Conservation (phyloP, 2,113 vertebrate species). For the Zosterops pallidus region DNA sequence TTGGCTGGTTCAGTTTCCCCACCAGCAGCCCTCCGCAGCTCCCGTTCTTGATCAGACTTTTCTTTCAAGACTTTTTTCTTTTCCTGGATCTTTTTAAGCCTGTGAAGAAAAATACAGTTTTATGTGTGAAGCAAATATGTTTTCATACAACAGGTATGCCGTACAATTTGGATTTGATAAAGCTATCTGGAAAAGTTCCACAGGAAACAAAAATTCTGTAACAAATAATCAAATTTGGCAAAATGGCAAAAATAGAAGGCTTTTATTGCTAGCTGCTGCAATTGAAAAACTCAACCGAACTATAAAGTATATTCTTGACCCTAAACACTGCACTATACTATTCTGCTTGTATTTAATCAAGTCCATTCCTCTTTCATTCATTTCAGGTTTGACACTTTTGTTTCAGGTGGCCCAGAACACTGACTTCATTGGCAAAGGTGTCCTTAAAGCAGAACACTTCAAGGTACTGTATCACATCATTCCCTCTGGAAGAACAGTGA, state of each 20-base stretch:
- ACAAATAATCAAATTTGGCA: not conserved
- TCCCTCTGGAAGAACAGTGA: not conserved
- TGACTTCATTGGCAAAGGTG: not conserved
- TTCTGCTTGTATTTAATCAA: not conserved
- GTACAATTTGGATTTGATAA: not conserved
- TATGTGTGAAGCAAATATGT: not conserved
- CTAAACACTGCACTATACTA: not conserved
- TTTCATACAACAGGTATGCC: not conserved
- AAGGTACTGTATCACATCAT: not conserved
- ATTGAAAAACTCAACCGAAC: not conserved
- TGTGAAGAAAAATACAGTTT: conserved; percentile 34
- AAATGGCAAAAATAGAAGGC: not conserved
- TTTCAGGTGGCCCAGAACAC: not conserved
- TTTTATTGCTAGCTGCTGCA: not conserved
- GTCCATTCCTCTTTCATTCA: not conserved
- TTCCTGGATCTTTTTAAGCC: conserved; percentile 99
- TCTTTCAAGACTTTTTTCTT: conserved; percentile 97
- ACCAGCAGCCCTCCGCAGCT: conserved; percentile 76
- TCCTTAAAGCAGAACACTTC: not conserved
- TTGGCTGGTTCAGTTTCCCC: conserved; percentile 85
- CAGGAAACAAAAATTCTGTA: not conserved
- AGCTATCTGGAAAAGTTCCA: not conserved
- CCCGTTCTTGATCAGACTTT: conserved; percentile 84
- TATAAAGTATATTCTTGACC: not conserved
- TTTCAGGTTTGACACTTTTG: not conserved